phyloP scores from a whole-genome alignment of 2,797 vertebrate genomes.

The Rhinoraja longicauda region DNA sequence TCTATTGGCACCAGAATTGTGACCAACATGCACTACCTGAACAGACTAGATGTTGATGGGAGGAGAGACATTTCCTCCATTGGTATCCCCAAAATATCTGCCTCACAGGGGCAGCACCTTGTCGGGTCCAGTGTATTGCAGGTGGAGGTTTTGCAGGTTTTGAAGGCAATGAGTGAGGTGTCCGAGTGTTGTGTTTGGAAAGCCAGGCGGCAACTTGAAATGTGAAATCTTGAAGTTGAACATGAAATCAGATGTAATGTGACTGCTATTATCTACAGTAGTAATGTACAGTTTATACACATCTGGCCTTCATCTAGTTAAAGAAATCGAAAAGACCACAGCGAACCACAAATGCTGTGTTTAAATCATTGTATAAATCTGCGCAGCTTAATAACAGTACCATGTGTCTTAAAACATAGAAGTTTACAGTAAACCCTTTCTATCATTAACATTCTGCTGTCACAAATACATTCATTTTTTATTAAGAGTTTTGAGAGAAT shows the following conservation, averaged over 20 bases:
- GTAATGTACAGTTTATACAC: not conserved
- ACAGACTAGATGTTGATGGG: not conserved
- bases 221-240: not conserved
- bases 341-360: not conserved
- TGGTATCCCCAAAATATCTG: not conserved
- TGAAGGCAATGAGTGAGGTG: not conserved
- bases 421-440: not conserved
- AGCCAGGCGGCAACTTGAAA: not conserved
- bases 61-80: not conserved
- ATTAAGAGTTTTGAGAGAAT: not conserved
- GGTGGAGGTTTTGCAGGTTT: not conserved
- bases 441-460: slow-evolving; percentile 5
- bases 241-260: not conserved
- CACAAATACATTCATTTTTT: not conserved
- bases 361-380: not conserved
- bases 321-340: not conserved
- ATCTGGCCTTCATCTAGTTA: not conserved
- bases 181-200: not conserved
- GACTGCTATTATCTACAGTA: not conserved
- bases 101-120: not conserved
- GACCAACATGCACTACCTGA: not conserved
- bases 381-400: not conserved
- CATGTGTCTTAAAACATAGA: not conserved
- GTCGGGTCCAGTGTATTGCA: not conserved
- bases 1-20: not conserved